phyloP scores from a whole-genome alignment of 2,888 invertebrate species.

The Callyntrura guangdongensis region DNA sequence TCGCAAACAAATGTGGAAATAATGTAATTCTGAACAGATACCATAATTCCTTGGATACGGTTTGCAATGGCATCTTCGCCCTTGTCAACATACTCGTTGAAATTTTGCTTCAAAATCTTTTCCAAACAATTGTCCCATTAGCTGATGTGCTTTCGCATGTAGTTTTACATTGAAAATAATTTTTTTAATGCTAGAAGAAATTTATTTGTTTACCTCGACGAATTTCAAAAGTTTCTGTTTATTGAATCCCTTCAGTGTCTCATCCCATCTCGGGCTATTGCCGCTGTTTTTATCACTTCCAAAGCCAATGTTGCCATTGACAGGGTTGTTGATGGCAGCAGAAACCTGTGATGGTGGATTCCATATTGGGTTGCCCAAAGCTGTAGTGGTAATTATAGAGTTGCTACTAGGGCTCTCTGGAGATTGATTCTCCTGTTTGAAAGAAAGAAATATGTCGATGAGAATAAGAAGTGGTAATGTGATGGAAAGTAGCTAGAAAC shows the following conservation, averaged over 20 bases:
- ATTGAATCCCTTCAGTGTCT: conserved; percentile 21
- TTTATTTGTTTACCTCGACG: conserved; percentile 64
- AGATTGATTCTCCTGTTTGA: conserved; percentile 38
- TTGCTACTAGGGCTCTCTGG: conserved; percentile 66
- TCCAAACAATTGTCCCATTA: background rate
- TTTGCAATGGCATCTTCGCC: conserved; percentile 33
- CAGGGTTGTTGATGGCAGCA: conserved; percentile 22
- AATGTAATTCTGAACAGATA: conserved; percentile 78
- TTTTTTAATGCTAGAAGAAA: too few species aligned
- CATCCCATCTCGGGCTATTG: conserved; percentile 53
- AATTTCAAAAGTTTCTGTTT: conserved; percentile 61
- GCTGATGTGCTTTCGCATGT: too few species aligned
- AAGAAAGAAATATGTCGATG: background rate
- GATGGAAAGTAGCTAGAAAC: background rate
- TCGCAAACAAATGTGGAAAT: conserved; percentile 65
- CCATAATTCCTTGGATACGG: conserved; percentile 64
- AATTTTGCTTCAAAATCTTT: conserved; percentile 74
- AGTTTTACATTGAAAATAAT: too few species aligned
- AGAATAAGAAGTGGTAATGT: background rate
- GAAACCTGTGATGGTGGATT: conserved; percentile 65
- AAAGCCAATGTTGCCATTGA: background rate
- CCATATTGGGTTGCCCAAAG: conserved; percentile 73
- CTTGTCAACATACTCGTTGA: conserved; percentile 47
- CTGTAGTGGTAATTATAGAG: conserved; percentile 54
- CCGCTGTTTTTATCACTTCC: conserved; percentile 2